Conservation (phyloP, 2,797 vertebrate species). For the Neostethus bicornis region DNA sequence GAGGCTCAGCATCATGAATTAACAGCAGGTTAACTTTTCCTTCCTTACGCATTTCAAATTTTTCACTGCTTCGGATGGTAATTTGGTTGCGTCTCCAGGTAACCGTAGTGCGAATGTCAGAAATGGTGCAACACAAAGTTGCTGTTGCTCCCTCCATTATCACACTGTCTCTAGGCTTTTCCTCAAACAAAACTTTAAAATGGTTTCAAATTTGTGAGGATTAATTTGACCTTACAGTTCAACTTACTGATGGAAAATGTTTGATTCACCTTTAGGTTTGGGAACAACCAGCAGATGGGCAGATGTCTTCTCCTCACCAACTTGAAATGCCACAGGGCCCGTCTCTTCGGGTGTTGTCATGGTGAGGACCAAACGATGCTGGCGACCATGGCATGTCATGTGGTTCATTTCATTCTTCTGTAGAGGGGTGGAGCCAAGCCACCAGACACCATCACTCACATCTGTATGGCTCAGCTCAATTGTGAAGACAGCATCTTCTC, state of each 20-base stretch:
- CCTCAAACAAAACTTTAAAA: slow-evolving; percentile 74
- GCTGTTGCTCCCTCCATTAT: slow-evolving; percentile 76
- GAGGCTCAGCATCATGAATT: slow-evolving; percentile 70
- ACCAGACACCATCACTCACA: slow-evolving; percentile 88
- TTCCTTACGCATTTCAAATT: slow-evolving; percentile 75
- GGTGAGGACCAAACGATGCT: slow-evolving; percentile 80
- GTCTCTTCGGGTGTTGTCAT: slow-evolving; percentile 81
- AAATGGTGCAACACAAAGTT: slow-evolving; percentile 71
- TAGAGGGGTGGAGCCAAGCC: slow-evolving; percentile 89
- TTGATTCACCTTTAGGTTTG: slow-evolving; percentile 75
- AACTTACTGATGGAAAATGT: neutral
- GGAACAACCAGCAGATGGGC: slow-evolving; percentile 82
- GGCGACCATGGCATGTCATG: slow-evolving; percentile 76
- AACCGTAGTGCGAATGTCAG: slow-evolving; percentile 67
- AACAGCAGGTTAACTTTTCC: slow-evolving; percentile 75
- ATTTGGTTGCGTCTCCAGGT: slow-evolving; percentile 76
- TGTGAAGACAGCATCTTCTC: slow-evolving; percentile 89
- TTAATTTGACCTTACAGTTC: neutral
- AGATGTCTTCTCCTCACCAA: slow-evolving; percentile 78
- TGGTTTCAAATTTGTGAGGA: slow-evolving; percentile 23
- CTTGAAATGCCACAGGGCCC: slow-evolving; percentile 83
- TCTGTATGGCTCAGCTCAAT: slow-evolving; percentile 88
- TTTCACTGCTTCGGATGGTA: slow-evolving; percentile 65
- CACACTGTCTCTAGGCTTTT: slow-evolving; percentile 67
- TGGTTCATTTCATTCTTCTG: slow-evolving; percentile 92